A percentile compares a stretch with the other conserved stretches of the same genome.
These are phyloP conservation scores for Eristalis tenax DNA, from an alignment of 2,888 invertebrate genomes.

Conservation along the genomic window DNA sequence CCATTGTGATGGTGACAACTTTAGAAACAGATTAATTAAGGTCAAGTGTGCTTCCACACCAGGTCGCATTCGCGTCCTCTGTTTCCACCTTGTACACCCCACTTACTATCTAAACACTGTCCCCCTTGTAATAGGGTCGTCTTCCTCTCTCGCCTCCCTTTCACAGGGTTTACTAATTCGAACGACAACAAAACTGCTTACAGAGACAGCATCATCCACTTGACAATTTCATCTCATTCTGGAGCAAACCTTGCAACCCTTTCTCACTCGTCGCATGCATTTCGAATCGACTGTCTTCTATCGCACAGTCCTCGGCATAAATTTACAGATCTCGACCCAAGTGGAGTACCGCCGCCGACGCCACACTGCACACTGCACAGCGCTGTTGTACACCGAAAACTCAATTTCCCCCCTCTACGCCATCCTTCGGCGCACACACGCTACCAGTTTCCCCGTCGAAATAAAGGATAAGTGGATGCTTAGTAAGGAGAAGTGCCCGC, in stretches of 20 bases:
- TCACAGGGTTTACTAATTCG: neutral
- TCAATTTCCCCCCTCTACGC: neutral
- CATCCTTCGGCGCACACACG: neutral
- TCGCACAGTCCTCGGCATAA: constrained; percentile 35
- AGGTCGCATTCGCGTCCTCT: neutral
- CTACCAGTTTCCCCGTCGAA: neutral
- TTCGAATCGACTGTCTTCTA: neutral
- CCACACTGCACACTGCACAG: constrained; percentile 16
- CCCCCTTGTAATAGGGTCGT: neutral
- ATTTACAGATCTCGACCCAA: constrained; percentile 34
- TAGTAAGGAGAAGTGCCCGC: constrained; percentile 14
- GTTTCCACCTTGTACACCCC: neutral
- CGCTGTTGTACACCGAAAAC: constrained; percentile 1
- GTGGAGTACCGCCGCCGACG: neutral
- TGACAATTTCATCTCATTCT: neutral
- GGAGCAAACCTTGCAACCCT: neutral
- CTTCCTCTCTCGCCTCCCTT: neutral
- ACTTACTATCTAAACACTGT: neutral
- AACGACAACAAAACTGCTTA: neutral
- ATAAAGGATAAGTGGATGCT: constrained; percentile 28
- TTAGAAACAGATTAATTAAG: neutral
- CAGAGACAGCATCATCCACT: neutral
- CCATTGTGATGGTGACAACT: neutral
- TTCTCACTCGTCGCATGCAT: neutral
- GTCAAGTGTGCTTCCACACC: neutral